Evolutionary conservation across 2,888 invertebrate species (phyloP), one percentile per base, ranked within the genome.

Genomic region (Osmoderma eremita): DNA sequence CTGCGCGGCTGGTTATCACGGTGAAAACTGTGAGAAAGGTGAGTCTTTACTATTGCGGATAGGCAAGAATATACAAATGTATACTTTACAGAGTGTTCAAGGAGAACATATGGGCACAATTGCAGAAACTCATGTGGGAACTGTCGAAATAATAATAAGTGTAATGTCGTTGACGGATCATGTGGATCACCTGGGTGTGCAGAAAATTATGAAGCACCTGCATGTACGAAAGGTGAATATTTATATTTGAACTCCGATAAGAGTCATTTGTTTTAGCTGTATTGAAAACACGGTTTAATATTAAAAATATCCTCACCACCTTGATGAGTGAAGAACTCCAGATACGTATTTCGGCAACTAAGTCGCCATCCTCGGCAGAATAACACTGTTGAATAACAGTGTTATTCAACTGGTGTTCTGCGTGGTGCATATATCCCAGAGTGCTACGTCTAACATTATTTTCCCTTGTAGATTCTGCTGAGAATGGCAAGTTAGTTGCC

Each of bases 81-180:
- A 56, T 8, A 10, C 20, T 41, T 56, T 41, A n/a, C 20, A 56
- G 56, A 4, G 2, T 56, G 56, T 22, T 1, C 13, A 20, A 5
- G 1, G 3, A 41, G 56, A 41, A 41, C 39, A 4, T 56, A 56
- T 17, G 56, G 56, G n/a, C 41, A 41, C 20, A 41, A 22, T 5
- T 56, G 56, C 22, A 22, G 13, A 20, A 39, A 39, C 1, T 12
- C 39, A 39, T 56, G 56, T 20, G 56, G 56, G 22, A 41, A 22
- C n/a, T 56, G 56, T 3, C 1, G 2, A 10, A 13, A 41, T 0
- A 6, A n/a, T 3, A 13, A n/a, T 1, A n/a, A 3, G 5, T 56
- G 56, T 17, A 20, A 41, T 56, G 2, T 5, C 6, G 3, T 24
- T 41, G 15, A 56, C 8, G 56, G 56, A 20, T 0, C 1, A 12